These are phyloP conservation scores for Salarias fasciatus DNA, from an alignment of 2,797 vertebrate genomes.

Conservation along the genomic window DNA sequence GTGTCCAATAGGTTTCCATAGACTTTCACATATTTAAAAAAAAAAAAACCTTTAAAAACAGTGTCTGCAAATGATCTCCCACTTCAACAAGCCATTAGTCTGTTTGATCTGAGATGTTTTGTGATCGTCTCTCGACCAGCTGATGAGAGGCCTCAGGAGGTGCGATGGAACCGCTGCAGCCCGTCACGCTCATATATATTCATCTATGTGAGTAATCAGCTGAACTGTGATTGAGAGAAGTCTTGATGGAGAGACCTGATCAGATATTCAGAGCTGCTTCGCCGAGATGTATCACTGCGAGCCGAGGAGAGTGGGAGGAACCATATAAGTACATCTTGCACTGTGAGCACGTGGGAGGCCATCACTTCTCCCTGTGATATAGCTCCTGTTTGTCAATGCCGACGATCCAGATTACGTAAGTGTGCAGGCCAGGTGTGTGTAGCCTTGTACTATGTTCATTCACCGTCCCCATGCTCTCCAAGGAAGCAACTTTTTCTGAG, in stretches of 20 bases:
- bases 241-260: background rate
- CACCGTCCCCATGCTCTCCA: constrained; percentile 25
- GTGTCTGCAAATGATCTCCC: too few species aligned
- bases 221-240: too few species aligned
- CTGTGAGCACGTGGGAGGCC: constrained; percentile 65
- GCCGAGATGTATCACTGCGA: constrained; percentile 15
- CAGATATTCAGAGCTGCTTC: constrained; percentile 24
- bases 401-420: constrained; percentile 72
- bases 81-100: too few species aligned
- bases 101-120: too few species aligned
- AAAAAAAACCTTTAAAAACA: too few species aligned
- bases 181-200: too few species aligned
- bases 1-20: too few species aligned
- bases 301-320: constrained; percentile 47
- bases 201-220: too few species aligned
- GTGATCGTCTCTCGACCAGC: too few species aligned
- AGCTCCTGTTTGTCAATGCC: constrained; percentile 58
- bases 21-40: too few species aligned
- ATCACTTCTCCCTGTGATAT: constrained; percentile 59
- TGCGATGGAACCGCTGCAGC: too few species aligned
- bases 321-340: constrained; percentile 68
- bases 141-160: too few species aligned
- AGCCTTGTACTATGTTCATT: constrained; percentile 50
- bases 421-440: constrained; percentile 28
- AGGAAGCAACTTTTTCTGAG: constrained; percentile 15